These are phyloP conservation scores for Crenuchus spilurus DNA, from an alignment of 2,797 vertebrate genomes.

Conservation along the genomic window DNA sequence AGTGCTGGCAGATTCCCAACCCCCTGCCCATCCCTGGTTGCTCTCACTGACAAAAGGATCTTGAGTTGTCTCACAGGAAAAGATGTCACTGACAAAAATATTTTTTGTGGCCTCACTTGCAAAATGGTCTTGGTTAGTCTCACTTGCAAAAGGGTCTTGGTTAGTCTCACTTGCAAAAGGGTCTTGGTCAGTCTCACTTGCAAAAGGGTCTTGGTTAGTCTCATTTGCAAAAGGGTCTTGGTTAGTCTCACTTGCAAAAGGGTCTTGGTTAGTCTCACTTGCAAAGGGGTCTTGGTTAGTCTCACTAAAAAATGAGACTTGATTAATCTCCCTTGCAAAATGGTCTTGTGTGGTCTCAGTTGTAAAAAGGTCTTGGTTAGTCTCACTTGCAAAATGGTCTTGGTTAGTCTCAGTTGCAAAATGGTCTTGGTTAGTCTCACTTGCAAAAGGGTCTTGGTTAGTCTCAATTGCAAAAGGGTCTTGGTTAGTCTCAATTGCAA, in stretches of 20 bases:
- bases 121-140: too few species aligned
- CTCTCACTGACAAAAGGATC: slow-evolving; percentile 69
- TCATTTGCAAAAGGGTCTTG: not conserved
- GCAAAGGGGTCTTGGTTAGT: not conserved
- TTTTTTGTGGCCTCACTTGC: too few species aligned
- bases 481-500: not conserved
- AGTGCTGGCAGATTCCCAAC: slow-evolving; percentile 70
- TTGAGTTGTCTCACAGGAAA: not conserved
- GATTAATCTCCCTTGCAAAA: not conserved
- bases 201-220: too few species aligned
- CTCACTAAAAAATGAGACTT: not conserved
- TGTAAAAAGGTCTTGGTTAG: not conserved
- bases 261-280: not conserved
- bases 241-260: not conserved
- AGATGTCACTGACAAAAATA: not conserved
- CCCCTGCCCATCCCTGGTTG: slow-evolving; percentile 62
- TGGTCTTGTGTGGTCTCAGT: not conserved
- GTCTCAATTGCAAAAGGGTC: not conserved
- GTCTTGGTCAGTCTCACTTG: too few species aligned
- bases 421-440: not conserved
- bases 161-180: too few species aligned
- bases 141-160: too few species aligned
- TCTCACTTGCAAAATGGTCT: not conserved
- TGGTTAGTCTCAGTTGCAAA: not conserved
- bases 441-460: not conserved